Conservation (phyloP, 2,113 vertebrate species). For the Meriones unguiculatus region DNA sequence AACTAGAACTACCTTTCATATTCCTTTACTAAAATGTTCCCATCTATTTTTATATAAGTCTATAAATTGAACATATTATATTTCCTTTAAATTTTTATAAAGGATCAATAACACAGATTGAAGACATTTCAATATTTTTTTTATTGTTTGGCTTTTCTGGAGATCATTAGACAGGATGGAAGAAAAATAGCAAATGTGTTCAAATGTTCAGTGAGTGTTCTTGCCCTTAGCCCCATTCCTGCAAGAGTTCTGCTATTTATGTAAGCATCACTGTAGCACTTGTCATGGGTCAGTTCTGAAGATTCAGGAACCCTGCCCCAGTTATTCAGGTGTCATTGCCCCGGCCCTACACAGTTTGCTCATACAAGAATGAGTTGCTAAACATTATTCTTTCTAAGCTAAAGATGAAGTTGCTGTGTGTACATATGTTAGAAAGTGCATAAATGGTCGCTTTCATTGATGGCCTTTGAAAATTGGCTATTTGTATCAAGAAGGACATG, state of each 20-base stretch:
- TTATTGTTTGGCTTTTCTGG: not conserved
- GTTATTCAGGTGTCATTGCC: constrained; percentile 13
- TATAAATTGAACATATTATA: not conserved
- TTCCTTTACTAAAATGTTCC: not conserved
- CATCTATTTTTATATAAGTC: not conserved
- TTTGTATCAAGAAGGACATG: constrained; percentile 33
- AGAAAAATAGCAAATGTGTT: not conserved
- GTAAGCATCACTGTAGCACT: not conserved
- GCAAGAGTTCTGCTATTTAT: not conserved
- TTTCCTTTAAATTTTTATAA: not conserved
- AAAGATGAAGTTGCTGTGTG: constrained; percentile 54
- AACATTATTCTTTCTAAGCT: constrained; percentile 43
- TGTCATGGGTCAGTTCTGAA: constrained; percentile 9
- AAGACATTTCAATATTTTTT: not conserved
- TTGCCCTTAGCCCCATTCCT: not conserved
- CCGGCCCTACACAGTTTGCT: constrained; percentile 47
- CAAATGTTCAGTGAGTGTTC: not conserved
- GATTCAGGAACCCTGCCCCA: not conserved
- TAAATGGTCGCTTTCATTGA: constrained; percentile 26
- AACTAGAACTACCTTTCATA: not conserved
- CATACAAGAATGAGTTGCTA: constrained; percentile 38
- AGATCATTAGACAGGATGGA: not conserved
- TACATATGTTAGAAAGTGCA: constrained; percentile 5
- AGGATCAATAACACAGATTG: not conserved
- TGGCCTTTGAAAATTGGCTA: constrained; percentile 52